Evolutionary conservation across 2,113 vertebrate species (phyloP).

Genomic region (Physeter macrocephalus): DNA sequence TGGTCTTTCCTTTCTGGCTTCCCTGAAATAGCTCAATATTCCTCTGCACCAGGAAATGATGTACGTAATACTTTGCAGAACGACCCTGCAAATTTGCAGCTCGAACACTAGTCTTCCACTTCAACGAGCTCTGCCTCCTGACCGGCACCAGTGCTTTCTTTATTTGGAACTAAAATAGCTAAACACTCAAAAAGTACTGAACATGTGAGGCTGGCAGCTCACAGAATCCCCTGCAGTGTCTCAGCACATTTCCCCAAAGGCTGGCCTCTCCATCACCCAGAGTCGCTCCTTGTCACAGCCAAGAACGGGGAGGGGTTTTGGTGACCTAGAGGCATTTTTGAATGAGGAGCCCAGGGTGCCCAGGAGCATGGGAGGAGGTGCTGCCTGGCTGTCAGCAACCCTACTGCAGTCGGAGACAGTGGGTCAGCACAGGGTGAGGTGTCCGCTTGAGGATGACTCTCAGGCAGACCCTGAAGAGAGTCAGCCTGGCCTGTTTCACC

Average conservation of each 20-base stretch:
- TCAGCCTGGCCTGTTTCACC: constrained; percentile 24
- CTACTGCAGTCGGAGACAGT: background rate
- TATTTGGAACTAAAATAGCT: constrained; percentile 75
- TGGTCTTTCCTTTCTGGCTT: constrained; percentile 16
- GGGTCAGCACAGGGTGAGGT: background rate
- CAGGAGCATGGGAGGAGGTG: background rate
- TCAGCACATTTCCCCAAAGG: constrained; percentile 30
- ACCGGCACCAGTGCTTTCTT: constrained; percentile 60
- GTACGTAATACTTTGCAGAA: constrained; percentile 53
- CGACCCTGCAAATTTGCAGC: constrained; percentile 37
- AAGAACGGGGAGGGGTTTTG: background rate
- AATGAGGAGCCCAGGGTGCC: background rate
- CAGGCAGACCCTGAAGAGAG: background rate
- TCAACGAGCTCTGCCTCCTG: constrained; percentile 35
- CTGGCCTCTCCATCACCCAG: background rate
- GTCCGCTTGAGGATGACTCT: background rate
- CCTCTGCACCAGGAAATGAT: constrained; percentile 26
- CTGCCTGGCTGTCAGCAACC: background rate
- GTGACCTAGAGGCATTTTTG: background rate
- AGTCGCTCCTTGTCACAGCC: background rate
- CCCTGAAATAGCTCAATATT: constrained; percentile 51
- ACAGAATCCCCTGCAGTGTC: constrained; percentile 46
- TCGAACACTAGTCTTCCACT: constrained; percentile 42
- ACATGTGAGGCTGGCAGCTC: constrained; percentile 36
- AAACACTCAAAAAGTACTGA: constrained; percentile 68